A percentile compares a stretch with the other conserved stretches of the same genome.
phyloP scores from a whole-genome alignment of 2,888 invertebrate genomes.

The Drosophila longiperda region DNA sequence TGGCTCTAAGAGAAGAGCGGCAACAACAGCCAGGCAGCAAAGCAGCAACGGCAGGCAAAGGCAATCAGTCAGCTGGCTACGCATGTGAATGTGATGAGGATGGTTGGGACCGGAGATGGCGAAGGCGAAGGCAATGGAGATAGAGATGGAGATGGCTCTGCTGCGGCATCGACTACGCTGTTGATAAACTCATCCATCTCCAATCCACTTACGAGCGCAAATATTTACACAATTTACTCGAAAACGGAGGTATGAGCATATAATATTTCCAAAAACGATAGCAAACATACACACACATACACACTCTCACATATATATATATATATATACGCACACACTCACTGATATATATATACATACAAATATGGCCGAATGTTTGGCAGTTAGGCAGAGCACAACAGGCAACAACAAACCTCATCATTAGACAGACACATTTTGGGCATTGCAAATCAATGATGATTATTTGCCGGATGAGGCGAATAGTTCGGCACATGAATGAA shows the following conservation, averaged over 20 bases:
- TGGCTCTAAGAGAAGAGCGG: conserved; percentile 22
- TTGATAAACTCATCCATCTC: conserved; percentile 84
- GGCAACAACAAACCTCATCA: conserved; percentile 69
- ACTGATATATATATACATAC: conserved; percentile 23
- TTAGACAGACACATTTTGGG: conserved; percentile 70
- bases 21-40: conserved; percentile 44
- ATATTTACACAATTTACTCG: conserved; percentile 83
- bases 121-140: background rate
- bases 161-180: conserved; percentile 64
- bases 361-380: conserved; percentile 66
- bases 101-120: conserved; percentile 14
- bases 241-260: conserved; percentile 82
- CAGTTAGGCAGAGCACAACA: conserved; percentile 74
- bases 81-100: conserved; percentile 53
- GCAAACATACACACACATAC: conserved; percentile 69
- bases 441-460: conserved; percentile 74
- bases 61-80: conserved; percentile 70
- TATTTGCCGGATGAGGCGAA: conserved; percentile 42
- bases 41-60: conserved; percentile 52
- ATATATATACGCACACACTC: conserved; percentile 28
- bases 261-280: conserved; percentile 83
- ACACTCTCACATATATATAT: conserved; percentile 19
- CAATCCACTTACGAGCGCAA: conserved; percentile 84
- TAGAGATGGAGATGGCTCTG: conserved; percentile 53
- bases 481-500: conserved; percentile 66